Base-by-base conservation (phyloP, 2,113 vertebrate genomes). In the Motacilla tschutschensis region DNA sequence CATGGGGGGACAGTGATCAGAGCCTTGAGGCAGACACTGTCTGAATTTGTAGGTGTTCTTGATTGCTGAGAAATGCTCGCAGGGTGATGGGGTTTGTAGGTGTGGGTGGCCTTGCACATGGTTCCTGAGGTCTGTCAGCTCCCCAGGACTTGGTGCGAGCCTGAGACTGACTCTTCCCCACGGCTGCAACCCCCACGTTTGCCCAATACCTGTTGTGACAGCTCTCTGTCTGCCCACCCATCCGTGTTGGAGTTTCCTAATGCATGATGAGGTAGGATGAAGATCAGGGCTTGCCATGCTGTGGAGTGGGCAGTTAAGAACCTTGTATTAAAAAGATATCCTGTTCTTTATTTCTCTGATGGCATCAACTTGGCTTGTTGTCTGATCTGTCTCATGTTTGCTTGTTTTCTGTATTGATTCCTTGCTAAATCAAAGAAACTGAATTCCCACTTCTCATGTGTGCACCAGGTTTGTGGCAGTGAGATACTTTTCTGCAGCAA, bases 111-210 rank as follows among this genome's bases (percentile, higher is more conserved):
- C 11, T 79, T 82, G 17, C 9, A 6, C 2, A 0, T 24, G 38
- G 21, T 48, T 88, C 64, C 53, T 86, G 47, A 62, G 38, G n/a
- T 86, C 58, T 35, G 1, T 60, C 9, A 6, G 40, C 48, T 88
- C 33, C 38, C 24, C 33, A 50, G 15, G 54, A 46, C 44, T 17
- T 53, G 17, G 25, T 62, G 47, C 0, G 1, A 87, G 44, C 3
- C 4, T 2, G 5, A 57, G 54, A 18, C 54, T 0, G 5, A 29
- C 83, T 77, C 36, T 67, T 13, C 28, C 18, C 29, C 63, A 2
- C 0, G 1, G 9, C 55, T 73, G 75, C 50, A 65, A 12, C 17
- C 29, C 12, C 8, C 0, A 4, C 0, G 0, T 73, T 86, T 88
- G 47, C 84, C 57, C 55, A 79, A 31, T 36, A 31, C 28, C 3